Conservation (phyloP, 2,888 invertebrate species). For the Nomada ferruginata region DNA sequence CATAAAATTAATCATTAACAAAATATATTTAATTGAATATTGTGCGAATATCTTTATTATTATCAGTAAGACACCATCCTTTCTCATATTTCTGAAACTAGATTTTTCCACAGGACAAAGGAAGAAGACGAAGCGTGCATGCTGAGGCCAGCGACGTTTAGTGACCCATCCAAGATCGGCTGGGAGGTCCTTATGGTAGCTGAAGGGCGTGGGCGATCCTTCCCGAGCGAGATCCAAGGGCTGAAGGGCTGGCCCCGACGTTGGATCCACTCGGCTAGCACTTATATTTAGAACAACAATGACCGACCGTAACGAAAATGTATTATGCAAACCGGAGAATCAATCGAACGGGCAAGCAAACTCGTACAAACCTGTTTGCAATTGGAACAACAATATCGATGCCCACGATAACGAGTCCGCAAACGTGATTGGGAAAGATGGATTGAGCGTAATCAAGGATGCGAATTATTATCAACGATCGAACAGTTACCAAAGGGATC, state of each 20-base stretch:
- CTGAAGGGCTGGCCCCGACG: constrained; percentile 82
- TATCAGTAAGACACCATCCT: background rate
- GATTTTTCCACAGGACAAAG: constrained; percentile 66
- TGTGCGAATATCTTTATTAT: background rate
- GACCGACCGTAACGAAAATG: constrained; percentile 75
- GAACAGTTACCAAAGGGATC: constrained; percentile 57
- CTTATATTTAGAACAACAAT: constrained; percentile 79
- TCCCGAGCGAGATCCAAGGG: constrained; percentile 79
- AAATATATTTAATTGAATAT: no score
- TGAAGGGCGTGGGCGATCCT: constrained; percentile 72
- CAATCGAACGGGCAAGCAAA: constrained; percentile 31
- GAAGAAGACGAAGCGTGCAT: constrained; percentile 76
- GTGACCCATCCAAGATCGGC: constrained; percentile 69
- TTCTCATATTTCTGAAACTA: background rate
- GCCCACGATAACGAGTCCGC: constrained; percentile 19
- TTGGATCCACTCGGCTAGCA: constrained; percentile 78
- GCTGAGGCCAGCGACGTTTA: constrained; percentile 74
- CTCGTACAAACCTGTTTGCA: constrained; percentile 26
- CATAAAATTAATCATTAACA: no score
- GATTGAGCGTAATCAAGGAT: constrained; percentile 65
- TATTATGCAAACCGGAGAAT: constrained; percentile 59
- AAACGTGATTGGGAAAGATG: constrained; percentile 57
- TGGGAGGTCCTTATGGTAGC: constrained; percentile 81
- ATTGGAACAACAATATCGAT: constrained; percentile 62
- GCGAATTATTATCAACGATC: constrained; percentile 63